These are phyloP conservation scores for Microcebus lehilahytsara DNA, from an alignment of 2,113 vertebrate species.

Conservation along the genomic window DNA sequence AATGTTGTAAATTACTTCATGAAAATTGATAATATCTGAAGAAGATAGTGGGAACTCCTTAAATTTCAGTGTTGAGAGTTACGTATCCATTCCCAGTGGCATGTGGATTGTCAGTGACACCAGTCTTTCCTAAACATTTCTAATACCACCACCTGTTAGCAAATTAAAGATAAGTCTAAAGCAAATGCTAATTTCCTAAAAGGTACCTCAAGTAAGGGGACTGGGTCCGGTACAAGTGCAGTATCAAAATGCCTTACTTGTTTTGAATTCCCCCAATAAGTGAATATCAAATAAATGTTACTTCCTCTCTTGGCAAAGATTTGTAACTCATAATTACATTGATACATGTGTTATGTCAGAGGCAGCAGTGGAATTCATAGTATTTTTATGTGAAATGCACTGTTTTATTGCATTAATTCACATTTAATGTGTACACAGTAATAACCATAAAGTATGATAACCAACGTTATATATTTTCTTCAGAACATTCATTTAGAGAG, in stretches of 20 bases:
- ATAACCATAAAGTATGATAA: slow-evolving; percentile 88
- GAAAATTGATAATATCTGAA: slow-evolving; percentile 10
- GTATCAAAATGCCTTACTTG: slow-evolving; percentile 66
- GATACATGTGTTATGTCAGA: slow-evolving; percentile 85
- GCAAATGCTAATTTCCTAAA: slow-evolving; percentile 72
- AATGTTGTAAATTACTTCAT: neutral
- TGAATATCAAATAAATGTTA: slow-evolving; percentile 78
- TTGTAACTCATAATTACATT: slow-evolving; percentile 86
- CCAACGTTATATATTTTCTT: slow-evolving; percentile 86
- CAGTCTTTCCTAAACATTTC: slow-evolving; percentile 56
- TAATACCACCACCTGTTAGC: slow-evolving; percentile 60
- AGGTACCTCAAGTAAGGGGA: slow-evolving; percentile 52
- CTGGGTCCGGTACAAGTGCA: slow-evolving; percentile 49
- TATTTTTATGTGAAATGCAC: slow-evolving; percentile 88
- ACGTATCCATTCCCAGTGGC: neutral
- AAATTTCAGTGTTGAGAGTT: neutral
- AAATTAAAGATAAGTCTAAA: slow-evolving; percentile 70
- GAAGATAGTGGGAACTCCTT: neutral
- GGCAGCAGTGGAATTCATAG: slow-evolving; percentile 86
- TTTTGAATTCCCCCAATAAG: slow-evolving; percentile 78
- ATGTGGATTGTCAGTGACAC: slow-evolving; percentile 40
- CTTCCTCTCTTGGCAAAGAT: slow-evolving; percentile 79
- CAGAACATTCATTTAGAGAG: slow-evolving; percentile 87
- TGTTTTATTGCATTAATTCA: slow-evolving; percentile 90
- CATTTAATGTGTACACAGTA: slow-evolving; percentile 89